Conservation (phyloP, 2,113 vertebrate species). For the Aphyosemion australe region DNA sequence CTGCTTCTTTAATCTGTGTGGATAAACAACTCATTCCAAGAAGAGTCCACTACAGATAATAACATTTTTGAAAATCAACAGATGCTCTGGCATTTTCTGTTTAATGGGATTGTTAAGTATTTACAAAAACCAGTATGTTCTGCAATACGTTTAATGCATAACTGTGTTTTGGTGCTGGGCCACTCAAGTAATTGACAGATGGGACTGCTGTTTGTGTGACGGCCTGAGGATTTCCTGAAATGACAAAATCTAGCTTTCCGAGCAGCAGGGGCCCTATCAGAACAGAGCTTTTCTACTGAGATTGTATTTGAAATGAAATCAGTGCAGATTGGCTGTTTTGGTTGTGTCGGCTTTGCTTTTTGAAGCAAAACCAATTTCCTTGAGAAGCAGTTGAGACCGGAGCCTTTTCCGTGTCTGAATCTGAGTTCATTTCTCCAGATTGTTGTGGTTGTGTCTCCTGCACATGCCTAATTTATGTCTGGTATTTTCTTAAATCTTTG, state of each 20-base stretch:
- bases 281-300: slow-evolving; percentile 28
- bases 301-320: slow-evolving; percentile 49
- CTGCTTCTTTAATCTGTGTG: slow-evolving; percentile 66
- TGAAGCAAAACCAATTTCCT: slow-evolving; percentile 36
- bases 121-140: slow-evolving; percentile 55
- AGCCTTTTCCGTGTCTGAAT: slow-evolving; percentile 22
- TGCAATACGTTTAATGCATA: slow-evolving; percentile 62
- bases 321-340: slow-evolving; percentile 35
- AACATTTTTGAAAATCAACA: slow-evolving; percentile 68
- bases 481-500: slow-evolving; percentile 12
- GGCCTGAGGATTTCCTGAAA: slow-evolving; percentile 56
- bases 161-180: slow-evolving; percentile 49
- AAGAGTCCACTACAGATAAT: slow-evolving; percentile 65
- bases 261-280: slow-evolving; percentile 22
- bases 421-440: slow-evolving; percentile 3
- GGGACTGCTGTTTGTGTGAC: slow-evolving; percentile 61
- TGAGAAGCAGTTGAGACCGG: slow-evolving; percentile 10
- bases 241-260: slow-evolving; percentile 39
- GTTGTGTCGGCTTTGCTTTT: slow-evolving; percentile 14
- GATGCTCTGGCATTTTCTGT: slow-evolving; percentile 53
- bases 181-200: slow-evolving; percentile 72
- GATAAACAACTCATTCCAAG: slow-evolving; percentile 68
- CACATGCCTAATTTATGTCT: background rate
- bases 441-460: background rate
- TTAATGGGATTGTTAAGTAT: slow-evolving; percentile 73